phyloP scores from a whole-genome alignment of 2,888 invertebrate species.

The Hybos culiciformis region DNA sequence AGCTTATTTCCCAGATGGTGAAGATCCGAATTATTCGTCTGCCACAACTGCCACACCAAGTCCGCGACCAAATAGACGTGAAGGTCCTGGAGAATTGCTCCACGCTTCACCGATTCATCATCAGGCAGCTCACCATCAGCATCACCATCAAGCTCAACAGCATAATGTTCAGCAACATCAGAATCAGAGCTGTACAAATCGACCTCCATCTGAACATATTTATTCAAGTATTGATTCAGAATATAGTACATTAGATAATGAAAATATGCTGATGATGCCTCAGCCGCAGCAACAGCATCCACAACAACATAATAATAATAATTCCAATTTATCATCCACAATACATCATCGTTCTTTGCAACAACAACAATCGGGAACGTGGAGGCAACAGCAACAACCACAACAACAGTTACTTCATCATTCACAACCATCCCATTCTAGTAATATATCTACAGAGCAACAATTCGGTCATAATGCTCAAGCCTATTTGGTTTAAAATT shows the following conservation, averaged over 20 bases:
- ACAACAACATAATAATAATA: slow-evolving; percentile 15
- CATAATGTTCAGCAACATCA: slow-evolving; percentile 24
- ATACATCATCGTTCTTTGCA: slow-evolving; percentile 17
- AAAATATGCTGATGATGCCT: slow-evolving; percentile 34
- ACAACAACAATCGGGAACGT: slow-evolving; percentile 9
- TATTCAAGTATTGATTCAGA: slow-evolving; percentile 83
- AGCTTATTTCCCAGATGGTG: slow-evolving; percentile 33
- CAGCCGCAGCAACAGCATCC: slow-evolving; percentile 32
- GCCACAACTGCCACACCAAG: slow-evolving; percentile 51
- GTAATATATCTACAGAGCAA: slow-evolving; percentile 15
- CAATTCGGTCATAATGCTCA: slow-evolving; percentile 32
- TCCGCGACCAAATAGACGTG: slow-evolving; percentile 39
- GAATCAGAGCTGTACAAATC: slow-evolving; percentile 22
- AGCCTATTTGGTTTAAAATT: slow-evolving; percentile 32
- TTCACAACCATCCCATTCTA: slow-evolving; percentile 19
- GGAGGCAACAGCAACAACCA: slow-evolving; percentile 22
- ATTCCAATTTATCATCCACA: slow-evolving; percentile 37
- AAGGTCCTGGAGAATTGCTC: slow-evolving; percentile 14
- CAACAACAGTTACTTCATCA: slow-evolving; percentile 15
- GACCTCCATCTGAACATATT: slow-evolving; percentile 76
- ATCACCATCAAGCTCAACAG: slow-evolving; percentile 28
- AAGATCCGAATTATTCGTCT: slow-evolving; percentile 48
- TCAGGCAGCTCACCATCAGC: slow-evolving; percentile 33
- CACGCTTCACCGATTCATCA: slow-evolving; percentile 13
- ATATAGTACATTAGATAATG: slow-evolving; percentile 41